Percentiles rank a stretch among this genome's conserved stretches.
These are phyloP conservation scores for Ahaetulla prasina DNA, from an alignment of 2,113 vertebrate genomes.

Conservation along the genomic window DNA sequence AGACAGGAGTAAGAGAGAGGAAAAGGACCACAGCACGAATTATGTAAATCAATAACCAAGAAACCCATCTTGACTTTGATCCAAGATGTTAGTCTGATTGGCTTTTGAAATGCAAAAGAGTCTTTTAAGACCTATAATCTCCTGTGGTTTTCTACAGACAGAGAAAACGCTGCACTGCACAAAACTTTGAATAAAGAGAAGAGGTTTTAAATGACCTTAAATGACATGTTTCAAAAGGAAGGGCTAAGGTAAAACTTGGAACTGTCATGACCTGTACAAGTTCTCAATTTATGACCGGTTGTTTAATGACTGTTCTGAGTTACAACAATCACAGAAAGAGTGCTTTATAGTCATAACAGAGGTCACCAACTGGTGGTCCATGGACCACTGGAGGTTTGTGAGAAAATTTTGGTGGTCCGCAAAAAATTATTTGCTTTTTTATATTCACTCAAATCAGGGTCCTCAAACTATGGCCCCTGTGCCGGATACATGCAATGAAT, in stretches of 20 bases:
- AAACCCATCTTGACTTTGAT: constrained; percentile 49
- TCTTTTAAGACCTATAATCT: constrained; percentile 53
- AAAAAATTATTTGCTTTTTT: too few species aligned
- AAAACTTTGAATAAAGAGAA: neutral
- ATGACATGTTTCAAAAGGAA: accelerated
- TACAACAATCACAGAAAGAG: neutral
- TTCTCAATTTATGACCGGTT: neutral
- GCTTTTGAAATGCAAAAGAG: constrained; percentile 63
- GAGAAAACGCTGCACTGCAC: constrained; percentile 1
- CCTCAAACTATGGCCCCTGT: too few species aligned
- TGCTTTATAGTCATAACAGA: neutral
- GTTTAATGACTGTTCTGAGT: neutral
- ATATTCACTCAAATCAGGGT: too few species aligned
- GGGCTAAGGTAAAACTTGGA: too few species aligned
- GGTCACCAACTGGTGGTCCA: too few species aligned
- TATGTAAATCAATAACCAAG: constrained; percentile 46
- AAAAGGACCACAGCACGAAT: neutral
- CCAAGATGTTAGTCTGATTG: constrained; percentile 24
- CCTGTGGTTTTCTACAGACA: constrained; percentile 21
- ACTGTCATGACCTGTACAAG: neutral
- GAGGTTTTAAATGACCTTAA: neutral
- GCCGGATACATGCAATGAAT: too few species aligned
- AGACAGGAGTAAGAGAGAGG: neutral
- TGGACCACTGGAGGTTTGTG: too few species aligned
- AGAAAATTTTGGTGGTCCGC: too few species aligned